These are phyloP conservation scores for Apomyelois bistriatella DNA, from an alignment of 2,888 invertebrate genomes.

Conservation along the genomic window DNA sequence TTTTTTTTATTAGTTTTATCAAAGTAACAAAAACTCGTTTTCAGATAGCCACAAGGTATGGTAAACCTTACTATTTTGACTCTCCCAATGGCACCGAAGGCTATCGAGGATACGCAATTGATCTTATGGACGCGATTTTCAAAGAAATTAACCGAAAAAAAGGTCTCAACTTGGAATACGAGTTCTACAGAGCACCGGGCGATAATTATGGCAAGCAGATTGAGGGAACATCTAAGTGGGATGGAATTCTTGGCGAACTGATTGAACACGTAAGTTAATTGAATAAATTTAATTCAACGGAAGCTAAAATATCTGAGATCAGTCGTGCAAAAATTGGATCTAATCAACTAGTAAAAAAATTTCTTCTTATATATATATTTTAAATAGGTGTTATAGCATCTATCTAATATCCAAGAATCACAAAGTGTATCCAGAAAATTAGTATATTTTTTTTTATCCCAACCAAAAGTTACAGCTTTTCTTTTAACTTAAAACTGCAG, in stretches of 20 bases:
- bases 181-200: slow-evolving; percentile 83
- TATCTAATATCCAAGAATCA: too few relatives aligned
- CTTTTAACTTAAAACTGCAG: too few relatives aligned
- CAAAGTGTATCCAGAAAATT: too few relatives aligned
- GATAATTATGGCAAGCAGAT: slow-evolving; percentile 84
- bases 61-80: slow-evolving; percentile 50
- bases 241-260: slow-evolving; percentile 86
- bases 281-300: background rate
- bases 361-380: too few relatives aligned
- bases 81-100: slow-evolving; percentile 45
- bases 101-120: slow-evolving; percentile 92
- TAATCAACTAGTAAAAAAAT: too few relatives aligned
- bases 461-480: too few relatives aligned
- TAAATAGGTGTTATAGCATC: too few relatives aligned
- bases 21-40: slow-evolving; percentile 19
- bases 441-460: too few relatives aligned
- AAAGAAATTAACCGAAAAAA: slow-evolving; percentile 41
- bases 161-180: slow-evolving; percentile 74
- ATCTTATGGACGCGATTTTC: slow-evolving; percentile 88
- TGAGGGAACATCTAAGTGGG: slow-evolving; percentile 85
- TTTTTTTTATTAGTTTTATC: background rate
- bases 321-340: background rate
- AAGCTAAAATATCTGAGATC: background rate
- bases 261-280: slow-evolving; percentile 83
- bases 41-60: slow-evolving; percentile 79